These are phyloP conservation scores for Papilio gigon DNA, from an alignment of 2,888 invertebrate species.

Conservation along the genomic window DNA sequence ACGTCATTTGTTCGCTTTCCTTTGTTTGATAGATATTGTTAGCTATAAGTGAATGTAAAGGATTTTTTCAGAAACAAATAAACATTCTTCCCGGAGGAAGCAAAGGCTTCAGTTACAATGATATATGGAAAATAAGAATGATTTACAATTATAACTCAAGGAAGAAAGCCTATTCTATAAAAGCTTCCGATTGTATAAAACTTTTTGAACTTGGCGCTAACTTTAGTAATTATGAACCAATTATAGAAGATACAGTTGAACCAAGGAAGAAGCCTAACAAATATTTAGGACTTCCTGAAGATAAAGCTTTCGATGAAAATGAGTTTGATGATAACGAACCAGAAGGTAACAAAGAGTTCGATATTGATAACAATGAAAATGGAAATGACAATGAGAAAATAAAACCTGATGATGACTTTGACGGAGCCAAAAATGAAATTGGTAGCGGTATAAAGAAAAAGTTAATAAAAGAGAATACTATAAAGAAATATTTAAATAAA, in stretches of 20 bases:
- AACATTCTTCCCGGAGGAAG: conserved; percentile 40
- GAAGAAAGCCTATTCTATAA: conserved; percentile 45
- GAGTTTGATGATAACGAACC: not conserved
- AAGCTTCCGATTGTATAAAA: conserved; percentile 56
- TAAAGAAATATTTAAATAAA: conserved; percentile 12
- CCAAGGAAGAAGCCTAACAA: conserved; percentile 55
- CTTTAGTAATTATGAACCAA: conserved; percentile 44
- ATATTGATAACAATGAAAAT: conserved; percentile 26
- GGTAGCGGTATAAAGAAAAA: conserved; percentile 8
- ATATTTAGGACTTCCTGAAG: conserved; percentile 50
- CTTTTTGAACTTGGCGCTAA: conserved; percentile 56
- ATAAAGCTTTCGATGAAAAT: not conserved
- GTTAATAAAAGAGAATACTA: conserved; percentile 14
- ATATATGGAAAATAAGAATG: conserved; percentile 63
- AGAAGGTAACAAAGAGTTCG: conserved; percentile 5
- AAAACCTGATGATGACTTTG: conserved; percentile 34
- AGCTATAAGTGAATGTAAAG: not conserved
- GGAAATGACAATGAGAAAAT: conserved; percentile 32
- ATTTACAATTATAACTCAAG: conserved; percentile 60
- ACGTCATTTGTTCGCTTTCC: not conserved
- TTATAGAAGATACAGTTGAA: conserved; percentile 39
- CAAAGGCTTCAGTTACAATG: conserved; percentile 51
- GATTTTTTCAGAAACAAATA: conserved; percentile 36
- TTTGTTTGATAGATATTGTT: not conserved
- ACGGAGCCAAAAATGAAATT: conserved; percentile 12